Evolutionary conservation across 2,797 vertebrate genomes (phyloP), one percentile per base, ranked within the genome.

Genomic region (Centropyge bicolor): DNA sequence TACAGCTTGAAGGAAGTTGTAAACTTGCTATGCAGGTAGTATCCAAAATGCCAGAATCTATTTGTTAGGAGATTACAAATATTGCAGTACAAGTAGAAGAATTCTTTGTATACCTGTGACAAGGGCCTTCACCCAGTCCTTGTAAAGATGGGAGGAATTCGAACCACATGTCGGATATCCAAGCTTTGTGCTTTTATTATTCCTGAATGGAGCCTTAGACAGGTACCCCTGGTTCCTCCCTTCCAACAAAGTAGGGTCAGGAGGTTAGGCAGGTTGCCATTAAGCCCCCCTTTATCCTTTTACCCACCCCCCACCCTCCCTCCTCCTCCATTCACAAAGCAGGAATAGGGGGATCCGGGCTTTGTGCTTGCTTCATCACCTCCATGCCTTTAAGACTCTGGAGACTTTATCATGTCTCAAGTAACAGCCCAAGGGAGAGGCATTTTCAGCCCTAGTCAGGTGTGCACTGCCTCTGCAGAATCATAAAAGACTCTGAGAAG

Each of bases 321-420:
- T 31, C 27, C 27, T 31, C 68, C 41, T n/a, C 66, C 69, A 74
- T 74, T 83, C 84, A 84, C 84, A 81, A 81, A 82, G 83, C 81
- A 86, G 71, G 76, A 84, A 76, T 65, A 78, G 67, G 52, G 27
- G 70, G 85, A 91, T 92, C 81, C 68, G 57, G 84, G 86, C 88
- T 93, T 92, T 93, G 87, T 91, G 88, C 79, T 86, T 91, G 91
- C 91, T 90, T 93, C 91, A 88, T 93, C 91, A 92, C 92, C 89
- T 92, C 81, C 64, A 78, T 87, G 71, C 84, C 88, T 90, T 86
- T 84, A 85, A 90, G 75, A 85, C 91, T 86, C 86, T 38, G 41
- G 88, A 86, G 93, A 91, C 87, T 81, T 81, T 75, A 85, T 89
- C 85, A 63, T 74, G 89, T 93, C 91, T 94, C 93, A 87, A 82